Base-by-base conservation (phyloP, 2,113 vertebrate species). In the Oenanthe oenanthe region DNA sequence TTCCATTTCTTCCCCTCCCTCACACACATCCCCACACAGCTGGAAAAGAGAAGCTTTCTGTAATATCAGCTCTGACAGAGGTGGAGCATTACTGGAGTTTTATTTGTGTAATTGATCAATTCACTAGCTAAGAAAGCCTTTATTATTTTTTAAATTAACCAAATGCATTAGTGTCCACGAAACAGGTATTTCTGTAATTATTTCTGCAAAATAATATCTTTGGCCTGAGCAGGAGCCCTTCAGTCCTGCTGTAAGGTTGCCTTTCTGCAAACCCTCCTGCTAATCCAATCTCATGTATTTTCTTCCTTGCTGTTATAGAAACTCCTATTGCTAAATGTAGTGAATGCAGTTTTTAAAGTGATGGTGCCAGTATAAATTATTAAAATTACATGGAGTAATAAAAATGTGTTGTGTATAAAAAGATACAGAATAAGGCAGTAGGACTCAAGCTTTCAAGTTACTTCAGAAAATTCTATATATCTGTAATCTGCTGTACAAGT, bases 351-450 rank as follows among this genome's bases (percentile, higher is more conserved):
- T 31, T 62, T 45, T 75, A 20, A 93, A 91, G 61, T 6, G 47
- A 60, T 73, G 34, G 84, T 94, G 66, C 91, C 81, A 66, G 19
- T 71, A 53, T 93, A 91, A 91, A 89, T 94, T 70, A 96, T 89
- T 94, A 79, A 92, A 80, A 67, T 93, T 74, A 74, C 51, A 60
- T 2, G 19, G 26, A 86, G 67, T 67, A 84, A 81, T 89, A 91
- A 89, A 84, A 92, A 74, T 51, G 19, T 32, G 29, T 68, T 88
- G 62, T 45, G 19, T 51, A n/a, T 68, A 47, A 47, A 65, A 81
- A 57, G 32, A 38, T 19, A 43, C 11, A 65, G 50, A 72, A 61
- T 10, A 25, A 81, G 45, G 74, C 58, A 85, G 26, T 10, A 29
- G 40, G 54, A 65, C 34, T 65, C 2, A 0, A 68, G 77, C 29